A percentile compares a stretch with the other conserved stretches of the same genome.
Evolutionary conservation across 53 echinoderm and acorn worm genomes (phyloP).

Genomic region (Hippasteria phrygiana): DNA sequence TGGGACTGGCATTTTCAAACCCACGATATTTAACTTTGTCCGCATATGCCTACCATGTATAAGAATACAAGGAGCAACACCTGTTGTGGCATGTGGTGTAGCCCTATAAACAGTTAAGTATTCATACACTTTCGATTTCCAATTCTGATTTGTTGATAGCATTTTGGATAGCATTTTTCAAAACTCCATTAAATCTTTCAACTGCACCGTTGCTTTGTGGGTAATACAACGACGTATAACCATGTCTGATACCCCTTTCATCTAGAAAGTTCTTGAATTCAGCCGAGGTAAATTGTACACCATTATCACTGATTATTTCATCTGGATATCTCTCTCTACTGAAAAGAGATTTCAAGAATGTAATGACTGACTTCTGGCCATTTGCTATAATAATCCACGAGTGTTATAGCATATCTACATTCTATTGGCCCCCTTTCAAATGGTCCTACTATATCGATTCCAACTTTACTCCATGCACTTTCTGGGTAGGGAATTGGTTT

Average conservation of each 20-base stretch:
- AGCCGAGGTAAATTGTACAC: constrained; percentile 44
- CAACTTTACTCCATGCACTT: constrained; percentile 41
- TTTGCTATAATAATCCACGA: constrained; percentile 57
- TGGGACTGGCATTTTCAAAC: no score
- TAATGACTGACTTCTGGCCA: constrained; percentile 34
- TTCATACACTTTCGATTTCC: no score
- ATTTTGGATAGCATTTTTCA: constrained; percentile 49
- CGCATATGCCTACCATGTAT: no score
- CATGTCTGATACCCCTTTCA: constrained; percentile 12
- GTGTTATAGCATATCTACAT: constrained; percentile 47
- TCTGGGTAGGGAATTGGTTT: constrained; percentile 37
- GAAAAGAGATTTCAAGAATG: constrained; percentile 35
- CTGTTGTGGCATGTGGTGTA: no score
- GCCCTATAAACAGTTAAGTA: no score
- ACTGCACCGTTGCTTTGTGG: constrained; percentile 35
- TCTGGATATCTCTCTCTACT: constrained; percentile 44
- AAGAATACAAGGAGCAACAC: no score
- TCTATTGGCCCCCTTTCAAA: constrained; percentile 36
- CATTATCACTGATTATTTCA: constrained; percentile 50
- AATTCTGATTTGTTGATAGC: no score
- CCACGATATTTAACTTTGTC: no score
- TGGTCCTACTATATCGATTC: constrained; percentile 51
- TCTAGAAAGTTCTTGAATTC: constrained; percentile 19
- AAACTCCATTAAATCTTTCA: constrained; percentile 37
- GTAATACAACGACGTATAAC: constrained; percentile 23